These are phyloP conservation scores for Scaptomyza hsui DNA, from an alignment of 1,140 invertebrate species.

Conservation along the genomic window DNA sequence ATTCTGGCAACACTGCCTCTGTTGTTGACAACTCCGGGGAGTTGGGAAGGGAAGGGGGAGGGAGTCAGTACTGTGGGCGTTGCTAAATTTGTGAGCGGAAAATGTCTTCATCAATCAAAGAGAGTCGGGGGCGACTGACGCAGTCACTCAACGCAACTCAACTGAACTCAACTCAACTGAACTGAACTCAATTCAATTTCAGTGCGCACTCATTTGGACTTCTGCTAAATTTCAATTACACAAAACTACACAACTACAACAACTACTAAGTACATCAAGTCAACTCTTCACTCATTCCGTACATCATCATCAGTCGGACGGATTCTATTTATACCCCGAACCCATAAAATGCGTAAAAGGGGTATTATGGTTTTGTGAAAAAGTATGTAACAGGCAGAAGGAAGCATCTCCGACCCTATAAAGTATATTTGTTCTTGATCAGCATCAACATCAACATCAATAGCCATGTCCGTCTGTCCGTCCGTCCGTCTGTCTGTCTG, in stretches of 20 bases:
- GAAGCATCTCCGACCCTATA: no score
- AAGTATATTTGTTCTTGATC: no score
- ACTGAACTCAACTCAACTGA: conserved; percentile 60
- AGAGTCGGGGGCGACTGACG: conserved; percentile 54
- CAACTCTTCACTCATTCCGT: conserved; percentile 41
- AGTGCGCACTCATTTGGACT: conserved; percentile 41
- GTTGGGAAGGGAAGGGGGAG: background rate
- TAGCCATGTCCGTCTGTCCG: no score
- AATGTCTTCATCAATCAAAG: conserved; percentile 82
- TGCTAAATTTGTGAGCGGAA: conserved; percentile 70
- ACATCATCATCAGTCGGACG: conserved; percentile 40
- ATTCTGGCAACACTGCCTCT: no score
- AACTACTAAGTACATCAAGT: conserved; percentile 80
- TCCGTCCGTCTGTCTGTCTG: no score
- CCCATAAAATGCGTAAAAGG: no score
- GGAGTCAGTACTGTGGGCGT: conserved; percentile 29
- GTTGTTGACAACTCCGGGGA: conserved; percentile 21
- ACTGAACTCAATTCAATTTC: conserved; percentile 76
- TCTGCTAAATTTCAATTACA: conserved; percentile 80
- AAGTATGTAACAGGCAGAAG: no score
- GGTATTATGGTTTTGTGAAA: no score
- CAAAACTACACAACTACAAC: conserved; percentile 71
- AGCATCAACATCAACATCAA: no score
- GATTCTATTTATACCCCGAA: no score
- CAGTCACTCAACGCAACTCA: conserved; percentile 76